Conservation (phyloP, 2,797 vertebrate genomes). For the Ficedula albicollis region DNA sequence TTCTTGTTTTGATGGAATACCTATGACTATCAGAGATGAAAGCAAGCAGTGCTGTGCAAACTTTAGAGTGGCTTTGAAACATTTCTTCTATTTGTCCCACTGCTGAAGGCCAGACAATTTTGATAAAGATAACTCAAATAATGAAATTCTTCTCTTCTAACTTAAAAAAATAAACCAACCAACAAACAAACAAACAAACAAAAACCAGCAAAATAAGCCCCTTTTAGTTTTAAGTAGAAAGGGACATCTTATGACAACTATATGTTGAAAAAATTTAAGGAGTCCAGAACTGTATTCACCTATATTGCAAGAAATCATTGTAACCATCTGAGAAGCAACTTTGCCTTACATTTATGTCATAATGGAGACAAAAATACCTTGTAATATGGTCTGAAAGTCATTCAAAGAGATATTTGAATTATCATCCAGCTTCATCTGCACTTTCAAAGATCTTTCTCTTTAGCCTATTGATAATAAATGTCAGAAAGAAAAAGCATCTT, state of each 20-base stretch:
- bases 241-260: slow-evolving; percentile 45
- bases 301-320: slow-evolving; percentile 39
- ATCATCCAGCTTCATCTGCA: slow-evolving; percentile 51
- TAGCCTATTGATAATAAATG: slow-evolving; percentile 74
- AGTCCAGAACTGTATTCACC: slow-evolving; percentile 33
- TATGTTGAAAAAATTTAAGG: slow-evolving; percentile 22
- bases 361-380: slow-evolving; percentile 54
- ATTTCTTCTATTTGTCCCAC: background rate
- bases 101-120: background rate
- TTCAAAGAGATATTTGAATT: slow-evolving; percentile 69
- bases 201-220: background rate
- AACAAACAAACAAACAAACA: background rate
- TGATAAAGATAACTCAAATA: background rate
- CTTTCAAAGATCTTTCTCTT: slow-evolving; percentile 69
- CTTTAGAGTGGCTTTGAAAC: background rate
- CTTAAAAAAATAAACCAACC: background rate
- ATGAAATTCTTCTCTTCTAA: slow-evolving; percentile 13
- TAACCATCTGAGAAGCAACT: slow-evolving; percentile 49
- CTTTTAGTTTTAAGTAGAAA: background rate
- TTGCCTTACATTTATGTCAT: slow-evolving; percentile 22
- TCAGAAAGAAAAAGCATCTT: slow-evolving; percentile 64
- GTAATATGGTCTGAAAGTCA: slow-evolving; percentile 28
- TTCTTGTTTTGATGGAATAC: background rate
- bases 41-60: background rate
- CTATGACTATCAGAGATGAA: background rate